These are phyloP conservation scores for Eulemur rubriventer DNA, from an alignment of 2,797 vertebrate genomes.

Conservation along the genomic window DNA sequence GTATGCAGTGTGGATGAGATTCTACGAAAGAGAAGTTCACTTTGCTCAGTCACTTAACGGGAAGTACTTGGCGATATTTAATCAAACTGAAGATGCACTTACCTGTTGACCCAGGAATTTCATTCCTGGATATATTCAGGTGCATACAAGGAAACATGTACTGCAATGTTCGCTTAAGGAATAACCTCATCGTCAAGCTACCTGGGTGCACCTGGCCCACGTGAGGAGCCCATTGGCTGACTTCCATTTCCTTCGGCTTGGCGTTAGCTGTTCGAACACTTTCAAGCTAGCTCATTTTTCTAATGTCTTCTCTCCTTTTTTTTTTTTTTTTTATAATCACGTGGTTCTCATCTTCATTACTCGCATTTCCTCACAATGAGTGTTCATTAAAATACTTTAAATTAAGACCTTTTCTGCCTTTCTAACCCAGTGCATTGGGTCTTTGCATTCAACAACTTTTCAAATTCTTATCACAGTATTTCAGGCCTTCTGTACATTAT, in stretches of 20 bases:
- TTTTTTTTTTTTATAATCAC: not conserved
- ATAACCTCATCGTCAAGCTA: fast-evolving
- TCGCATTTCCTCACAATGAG: constrained; percentile 67
- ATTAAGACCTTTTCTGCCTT: constrained; percentile 80
- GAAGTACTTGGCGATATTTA: not conserved
- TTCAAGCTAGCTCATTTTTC: constrained; percentile 69
- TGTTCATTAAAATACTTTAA: constrained; percentile 80
- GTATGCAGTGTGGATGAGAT: not conserved
- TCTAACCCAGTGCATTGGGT: constrained; percentile 65
- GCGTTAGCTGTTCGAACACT: constrained; percentile 57
- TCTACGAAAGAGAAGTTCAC: not conserved
- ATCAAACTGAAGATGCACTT: not conserved
- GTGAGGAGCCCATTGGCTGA: not conserved
- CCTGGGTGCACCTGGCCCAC: not conserved
- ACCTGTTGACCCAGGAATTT: fast-evolving
- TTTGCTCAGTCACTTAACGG: not conserved
- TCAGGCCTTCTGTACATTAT: constrained; percentile 82
- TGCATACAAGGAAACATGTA: fast-evolving
- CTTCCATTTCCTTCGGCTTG: not conserved
- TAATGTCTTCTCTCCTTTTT: constrained; percentile 59
- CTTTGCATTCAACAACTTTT: constrained; percentile 66
- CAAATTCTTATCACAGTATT: constrained; percentile 81
- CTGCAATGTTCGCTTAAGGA: not conserved
- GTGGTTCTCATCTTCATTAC: constrained; percentile 64
- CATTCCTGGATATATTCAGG: not conserved